Evolutionary conservation across 2,113 vertebrate species (phyloP).

Genomic region (Mirza zaza): DNA sequence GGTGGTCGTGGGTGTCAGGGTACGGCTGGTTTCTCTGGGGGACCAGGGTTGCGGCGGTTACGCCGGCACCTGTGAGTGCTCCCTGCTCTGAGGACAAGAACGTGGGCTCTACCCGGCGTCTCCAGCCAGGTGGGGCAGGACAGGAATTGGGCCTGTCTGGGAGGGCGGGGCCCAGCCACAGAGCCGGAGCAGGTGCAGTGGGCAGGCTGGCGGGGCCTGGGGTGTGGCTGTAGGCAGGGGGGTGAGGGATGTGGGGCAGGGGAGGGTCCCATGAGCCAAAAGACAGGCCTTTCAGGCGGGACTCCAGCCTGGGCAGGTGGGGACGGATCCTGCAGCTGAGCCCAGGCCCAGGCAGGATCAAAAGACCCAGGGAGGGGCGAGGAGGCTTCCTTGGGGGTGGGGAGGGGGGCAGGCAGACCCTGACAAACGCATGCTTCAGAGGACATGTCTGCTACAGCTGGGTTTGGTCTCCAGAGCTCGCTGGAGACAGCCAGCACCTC

Average conservation of each 20-base stretch:
- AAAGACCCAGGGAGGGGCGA: neutral
- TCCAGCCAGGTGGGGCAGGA: neutral
- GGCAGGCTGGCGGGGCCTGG: neutral
- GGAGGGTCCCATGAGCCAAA: rapidly evolving
- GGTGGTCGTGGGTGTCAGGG: rapidly evolving
- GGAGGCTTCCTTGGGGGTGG: neutral
- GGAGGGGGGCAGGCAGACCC: too few species aligned
- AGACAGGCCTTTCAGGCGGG: neutral
- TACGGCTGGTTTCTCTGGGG: neutral
- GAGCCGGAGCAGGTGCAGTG: neutral
- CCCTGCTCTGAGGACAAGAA: rapidly evolving
- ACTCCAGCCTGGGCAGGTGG: neutral
- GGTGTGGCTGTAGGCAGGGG: neutral
- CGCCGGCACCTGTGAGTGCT: rapidly evolving
- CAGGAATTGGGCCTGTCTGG: neutral
- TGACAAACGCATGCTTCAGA: neutral
- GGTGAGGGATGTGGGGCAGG: neutral
- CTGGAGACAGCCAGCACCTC: neutral
- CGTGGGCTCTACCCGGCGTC: neutral
- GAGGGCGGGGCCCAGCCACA: neutral
- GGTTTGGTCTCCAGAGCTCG: neutral
- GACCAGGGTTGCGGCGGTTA: rapidly evolving
- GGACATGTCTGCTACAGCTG: too few species aligned
- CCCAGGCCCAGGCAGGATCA: neutral
- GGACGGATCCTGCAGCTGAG: neutral